Conservation (phyloP, 2,797 vertebrate species). For the Apodemus agrarius region DNA sequence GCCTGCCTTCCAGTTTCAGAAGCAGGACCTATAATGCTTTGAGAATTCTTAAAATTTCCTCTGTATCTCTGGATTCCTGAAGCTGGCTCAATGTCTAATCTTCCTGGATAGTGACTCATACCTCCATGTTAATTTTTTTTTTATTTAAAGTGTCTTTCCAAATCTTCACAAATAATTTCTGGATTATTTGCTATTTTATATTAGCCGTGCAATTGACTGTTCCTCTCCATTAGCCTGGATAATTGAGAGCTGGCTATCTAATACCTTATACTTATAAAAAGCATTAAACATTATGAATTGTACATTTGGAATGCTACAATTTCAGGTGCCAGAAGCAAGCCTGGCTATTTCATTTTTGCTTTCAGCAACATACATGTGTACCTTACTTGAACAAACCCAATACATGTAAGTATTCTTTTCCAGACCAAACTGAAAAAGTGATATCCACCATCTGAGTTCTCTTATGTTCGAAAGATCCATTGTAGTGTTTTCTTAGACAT, state of each 20-base stretch:
- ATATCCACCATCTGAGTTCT: background rate
- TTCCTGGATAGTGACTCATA: constrained; percentile 60
- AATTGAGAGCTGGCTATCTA: constrained; percentile 70
- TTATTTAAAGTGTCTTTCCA: constrained; percentile 65
- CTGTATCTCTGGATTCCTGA: background rate
- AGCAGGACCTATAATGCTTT: constrained; percentile 30
- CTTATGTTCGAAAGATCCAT: constrained; percentile 43
- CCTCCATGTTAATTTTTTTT: constrained; percentile 56
- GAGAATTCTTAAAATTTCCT: background rate
- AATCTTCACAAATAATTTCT: constrained; percentile 75
- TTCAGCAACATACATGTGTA: background rate
- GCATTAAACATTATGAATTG: constrained; percentile 55
- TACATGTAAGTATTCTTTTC: constrained; percentile 12
- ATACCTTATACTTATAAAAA: constrained; percentile 65
- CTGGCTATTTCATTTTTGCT: constrained; percentile 34
- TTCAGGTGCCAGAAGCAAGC: background rate
- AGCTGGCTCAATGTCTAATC: constrained; percentile 39
- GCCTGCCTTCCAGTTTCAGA: background rate
- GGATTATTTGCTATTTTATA: constrained; percentile 76
- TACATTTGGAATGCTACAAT: constrained; percentile 53
- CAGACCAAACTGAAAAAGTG: background rate
- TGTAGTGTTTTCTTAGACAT: constrained; percentile 34
- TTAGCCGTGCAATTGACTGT: constrained; percentile 50
- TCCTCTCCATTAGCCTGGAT: constrained; percentile 72
- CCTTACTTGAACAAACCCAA: constrained; percentile 33